phyloP scores from a whole-genome alignment of 2,113 vertebrate species.

The Mirounga angustirostris region DNA sequence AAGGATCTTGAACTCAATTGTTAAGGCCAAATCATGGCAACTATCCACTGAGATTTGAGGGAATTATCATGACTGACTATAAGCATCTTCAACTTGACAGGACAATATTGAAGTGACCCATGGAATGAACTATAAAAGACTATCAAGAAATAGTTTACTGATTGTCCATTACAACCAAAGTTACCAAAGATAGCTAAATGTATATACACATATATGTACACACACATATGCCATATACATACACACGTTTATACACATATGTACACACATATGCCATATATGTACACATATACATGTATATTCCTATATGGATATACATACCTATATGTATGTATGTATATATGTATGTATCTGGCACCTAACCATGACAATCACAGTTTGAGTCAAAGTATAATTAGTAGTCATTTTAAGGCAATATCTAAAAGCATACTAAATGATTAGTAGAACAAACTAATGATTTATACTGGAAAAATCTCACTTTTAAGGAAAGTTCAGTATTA shows the following conservation, averaged over 20 bases:
- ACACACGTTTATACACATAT: neutral
- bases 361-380: neutral
- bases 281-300: neutral
- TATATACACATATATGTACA: neutral
- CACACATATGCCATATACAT: neutral
- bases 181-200: neutral
- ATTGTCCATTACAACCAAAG: neutral
- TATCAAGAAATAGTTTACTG: neutral
- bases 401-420: neutral
- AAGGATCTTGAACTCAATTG: constrained; percentile 44
- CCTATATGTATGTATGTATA: neutral
- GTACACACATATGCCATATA: neutral
- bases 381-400: neutral
- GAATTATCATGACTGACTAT: constrained; percentile 55
- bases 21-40: constrained; percentile 39
- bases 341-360: neutral
- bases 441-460: constrained; percentile 13
- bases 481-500: neutral
- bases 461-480: neutral
- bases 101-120: constrained; percentile 10
- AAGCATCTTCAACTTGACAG: constrained; percentile 27
- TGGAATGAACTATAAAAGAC: neutral
- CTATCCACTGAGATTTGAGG: neutral
- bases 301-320: neutral
- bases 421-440: neutral